A percentile compares a stretch with the other conserved stretches of the same genome.
These are phyloP conservation scores for Huso huso DNA, from an alignment of 2,797 vertebrate genomes.

Conservation along the genomic window DNA sequence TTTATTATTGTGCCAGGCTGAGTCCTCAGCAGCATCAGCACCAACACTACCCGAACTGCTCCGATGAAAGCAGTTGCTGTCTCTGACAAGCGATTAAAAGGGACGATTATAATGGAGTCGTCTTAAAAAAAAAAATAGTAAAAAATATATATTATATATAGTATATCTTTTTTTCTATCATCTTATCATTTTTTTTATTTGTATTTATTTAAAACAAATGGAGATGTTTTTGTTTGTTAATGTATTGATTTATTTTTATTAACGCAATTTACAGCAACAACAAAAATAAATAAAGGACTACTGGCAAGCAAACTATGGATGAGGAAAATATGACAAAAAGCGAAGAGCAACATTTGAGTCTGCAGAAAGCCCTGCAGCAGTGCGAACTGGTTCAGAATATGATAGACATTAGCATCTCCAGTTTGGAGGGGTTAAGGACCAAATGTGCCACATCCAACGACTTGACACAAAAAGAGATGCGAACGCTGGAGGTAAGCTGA, in stretches of 20 bases:
- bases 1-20: conserved; percentile 44
- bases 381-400: conserved; percentile 96
- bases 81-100: conserved; percentile 57
- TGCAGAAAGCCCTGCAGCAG: conserved; percentile 97
- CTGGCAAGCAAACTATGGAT: conserved; percentile 75
- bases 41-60: conserved; percentile 58
- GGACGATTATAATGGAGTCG: conserved; percentile 71
- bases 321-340: conserved; percentile 86
- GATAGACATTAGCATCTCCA: conserved; percentile 98
- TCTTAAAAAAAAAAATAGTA: conserved; percentile 59
- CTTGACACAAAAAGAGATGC: conserved; percentile 93
- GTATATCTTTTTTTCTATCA: conserved; percentile 34
- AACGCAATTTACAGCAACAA: conserved; percentile 17
- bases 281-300: conserved; percentile 32
- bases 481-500: conserved; percentile 86
- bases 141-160: conserved; percentile 34
- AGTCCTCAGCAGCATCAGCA: conserved; percentile 48
- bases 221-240: conserved; percentile 11
- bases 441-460: conserved; percentile 98
- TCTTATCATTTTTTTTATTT: conserved; percentile 35
- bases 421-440: conserved; percentile 93
- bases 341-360: conserved; percentile 85
- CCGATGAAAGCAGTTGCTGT: conserved; percentile 56
- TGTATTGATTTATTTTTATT: conserved; percentile 19
- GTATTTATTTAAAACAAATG: conserved; percentile 27